A percentile compares a stretch with the other conserved stretches of the same genome.
Conservation (phyloP, 2,113 vertebrate genomes). For the Urocitellus parryii region DNA sequence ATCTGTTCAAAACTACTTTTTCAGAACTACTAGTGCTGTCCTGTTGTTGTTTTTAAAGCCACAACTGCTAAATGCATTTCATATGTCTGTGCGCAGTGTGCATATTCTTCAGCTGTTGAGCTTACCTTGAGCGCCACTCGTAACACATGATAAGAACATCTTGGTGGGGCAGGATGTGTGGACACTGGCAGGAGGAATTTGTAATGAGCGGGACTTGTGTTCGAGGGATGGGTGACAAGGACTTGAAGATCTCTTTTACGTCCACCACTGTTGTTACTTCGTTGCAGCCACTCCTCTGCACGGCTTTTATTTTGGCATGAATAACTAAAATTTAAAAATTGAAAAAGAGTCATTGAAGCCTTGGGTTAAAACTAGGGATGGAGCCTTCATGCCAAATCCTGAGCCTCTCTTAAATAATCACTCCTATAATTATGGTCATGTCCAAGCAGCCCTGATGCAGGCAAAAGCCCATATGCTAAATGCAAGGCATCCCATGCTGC, state of each 20-base stretch:
- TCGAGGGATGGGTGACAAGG: constrained; percentile 85
- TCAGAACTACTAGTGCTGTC: not conserved
- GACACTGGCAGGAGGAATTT: constrained; percentile 92
- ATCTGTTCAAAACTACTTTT: not conserved
- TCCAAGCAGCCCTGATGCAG: constrained; percentile 1
- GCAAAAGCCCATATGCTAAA: constrained; percentile 44
- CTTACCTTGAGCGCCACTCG: constrained; percentile 89
- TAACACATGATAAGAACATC: constrained; percentile 93
- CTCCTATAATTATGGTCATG: constrained; percentile 73
- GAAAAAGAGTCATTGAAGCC: not conserved
- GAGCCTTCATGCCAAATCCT: not conserved
- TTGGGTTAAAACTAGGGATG: constrained; percentile 8
- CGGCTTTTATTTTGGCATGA: constrained; percentile 89
- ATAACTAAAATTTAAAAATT: constrained; percentile 86
- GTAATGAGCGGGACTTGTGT: constrained; percentile 90
- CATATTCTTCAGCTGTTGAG: not conserved
- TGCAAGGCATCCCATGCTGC: not conserved
- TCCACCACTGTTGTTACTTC: constrained; percentile 90
- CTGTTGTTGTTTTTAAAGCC: not conserved
- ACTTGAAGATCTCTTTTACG: constrained; percentile 91
- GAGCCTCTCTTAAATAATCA: constrained; percentile 46
- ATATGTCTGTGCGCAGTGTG: not conserved
- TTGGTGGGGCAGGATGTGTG: constrained; percentile 89
- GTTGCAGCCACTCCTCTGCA: constrained; percentile 89
- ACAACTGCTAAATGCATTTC: not conserved